Evolutionary conservation across 2,797 vertebrate species (phyloP).

Genomic region (Orestias chungarensis): DNA sequence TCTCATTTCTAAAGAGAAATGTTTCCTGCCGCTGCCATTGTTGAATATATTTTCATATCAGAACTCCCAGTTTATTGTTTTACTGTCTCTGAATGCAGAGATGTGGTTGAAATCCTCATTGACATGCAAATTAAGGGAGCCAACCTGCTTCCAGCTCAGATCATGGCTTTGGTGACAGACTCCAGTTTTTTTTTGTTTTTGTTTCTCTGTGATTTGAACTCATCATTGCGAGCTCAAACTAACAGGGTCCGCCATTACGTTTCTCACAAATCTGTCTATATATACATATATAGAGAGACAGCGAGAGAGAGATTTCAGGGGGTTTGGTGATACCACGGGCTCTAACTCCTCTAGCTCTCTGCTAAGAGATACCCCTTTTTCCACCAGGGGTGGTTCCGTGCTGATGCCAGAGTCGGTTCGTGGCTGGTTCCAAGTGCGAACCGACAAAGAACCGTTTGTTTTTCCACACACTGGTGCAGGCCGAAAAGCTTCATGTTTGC

Average conservation of each 20-base stretch:
- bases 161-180: conserved; percentile 39
- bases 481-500: too few species aligned
- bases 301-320: too few species aligned
- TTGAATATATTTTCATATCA: conserved; percentile 26
- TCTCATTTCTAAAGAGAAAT: background rate
- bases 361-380: too few species aligned
- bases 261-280: conserved; percentile 43
- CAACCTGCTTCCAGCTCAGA: conserved; percentile 26
- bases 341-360: too few species aligned
- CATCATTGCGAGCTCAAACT: conserved; percentile 23
- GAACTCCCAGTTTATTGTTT: conserved; percentile 21
- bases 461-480: too few species aligned
- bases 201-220: conserved; percentile 36
- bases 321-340: too few species aligned
- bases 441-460: too few species aligned
- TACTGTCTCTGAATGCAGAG: conserved; percentile 36
- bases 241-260: conserved; percentile 41
- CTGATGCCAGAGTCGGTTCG: too few species aligned
- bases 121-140: conserved; percentile 60
- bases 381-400: too few species aligned
- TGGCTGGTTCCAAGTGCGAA: too few species aligned
- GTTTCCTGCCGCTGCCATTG: background rate
- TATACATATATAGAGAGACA: too few species aligned
- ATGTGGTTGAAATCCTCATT: conserved; percentile 59
- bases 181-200: conserved; percentile 28